Evolutionary conservation across 2,888 invertebrate species (phyloP).

Genomic region (Stenotaenia linearis): DNA sequence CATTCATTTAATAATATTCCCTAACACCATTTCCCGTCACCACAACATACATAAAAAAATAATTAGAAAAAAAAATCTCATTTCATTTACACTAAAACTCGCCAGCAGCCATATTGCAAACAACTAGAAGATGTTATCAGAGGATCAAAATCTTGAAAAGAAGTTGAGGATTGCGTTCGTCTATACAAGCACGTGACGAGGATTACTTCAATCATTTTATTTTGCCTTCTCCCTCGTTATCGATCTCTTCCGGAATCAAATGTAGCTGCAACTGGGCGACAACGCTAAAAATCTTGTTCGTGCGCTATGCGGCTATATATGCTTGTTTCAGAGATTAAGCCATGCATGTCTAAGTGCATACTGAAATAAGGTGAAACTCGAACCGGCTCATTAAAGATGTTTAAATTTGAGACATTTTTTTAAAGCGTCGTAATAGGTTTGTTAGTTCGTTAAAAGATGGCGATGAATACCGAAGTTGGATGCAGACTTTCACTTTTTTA

Average conservation of each 20-base stretch:
- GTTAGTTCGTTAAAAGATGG: too few species aligned
- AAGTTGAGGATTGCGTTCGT: neutral
- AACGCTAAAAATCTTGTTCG: conserved; percentile 1
- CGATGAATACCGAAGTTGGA: too few species aligned
- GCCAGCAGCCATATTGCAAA: neutral
- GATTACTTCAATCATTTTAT: conserved; percentile 19
- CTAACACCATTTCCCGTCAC: neutral
- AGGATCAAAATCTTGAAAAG: conserved; percentile 16
- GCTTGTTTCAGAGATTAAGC: conserved; percentile 64
- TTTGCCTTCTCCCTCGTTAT: neutral
- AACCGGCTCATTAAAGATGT: conserved; percentile 59
- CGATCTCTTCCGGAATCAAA: conserved; percentile 22
- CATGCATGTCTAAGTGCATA: conserved; percentile 62
- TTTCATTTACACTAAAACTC: neutral
- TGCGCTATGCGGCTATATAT: conserved; percentile 50
- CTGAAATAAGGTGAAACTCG: conserved; percentile 56
- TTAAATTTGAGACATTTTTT: too few species aligned
- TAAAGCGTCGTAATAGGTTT: too few species aligned
- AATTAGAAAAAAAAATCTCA: conserved; percentile 1
- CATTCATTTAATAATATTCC: conserved; percentile 7
- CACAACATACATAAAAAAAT: neutral
- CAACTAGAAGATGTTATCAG: neutral
- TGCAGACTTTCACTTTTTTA: too few species aligned
- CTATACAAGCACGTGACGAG: conserved; percentile 18
- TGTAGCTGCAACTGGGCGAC: conserved; percentile 1